A percentile compares a stretch with the other conserved stretches of the same genome.
Conservation (phyloP, 2,113 vertebrate genomes). For the Gymnocephalus cernua region DNA sequence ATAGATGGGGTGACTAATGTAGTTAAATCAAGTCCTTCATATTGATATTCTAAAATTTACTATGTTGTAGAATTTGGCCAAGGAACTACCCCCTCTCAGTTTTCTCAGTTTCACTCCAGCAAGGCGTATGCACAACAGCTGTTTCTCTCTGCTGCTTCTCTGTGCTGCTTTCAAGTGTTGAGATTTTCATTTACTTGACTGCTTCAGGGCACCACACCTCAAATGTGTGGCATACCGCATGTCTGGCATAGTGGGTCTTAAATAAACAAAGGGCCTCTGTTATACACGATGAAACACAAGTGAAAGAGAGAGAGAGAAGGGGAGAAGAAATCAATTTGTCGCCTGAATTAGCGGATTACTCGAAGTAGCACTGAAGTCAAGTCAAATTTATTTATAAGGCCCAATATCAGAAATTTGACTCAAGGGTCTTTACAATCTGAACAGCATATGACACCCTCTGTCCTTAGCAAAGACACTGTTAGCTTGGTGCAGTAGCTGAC, state of each 20-base stretch:
- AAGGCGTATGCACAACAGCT: slow-evolving; percentile 87
- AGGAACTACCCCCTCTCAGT: slow-evolving; percentile 26
- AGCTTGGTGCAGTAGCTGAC: background rate
- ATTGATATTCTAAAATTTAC: slow-evolving; percentile 27
- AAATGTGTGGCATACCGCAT: slow-evolving; percentile 84
- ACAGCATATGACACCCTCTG: background rate
- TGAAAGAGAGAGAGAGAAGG: slow-evolving; percentile 27
- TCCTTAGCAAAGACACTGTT: background rate
- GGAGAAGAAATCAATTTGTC: slow-evolving; percentile 75
- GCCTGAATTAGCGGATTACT: slow-evolving; percentile 83
- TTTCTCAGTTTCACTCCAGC: slow-evolving; percentile 56
- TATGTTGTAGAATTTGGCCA: background rate
- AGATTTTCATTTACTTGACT: slow-evolving; percentile 90
- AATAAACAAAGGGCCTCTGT: slow-evolving; percentile 88
- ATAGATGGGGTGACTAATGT: background rate
- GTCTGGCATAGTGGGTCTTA: slow-evolving; percentile 89
- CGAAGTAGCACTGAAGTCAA: slow-evolving; percentile 49
- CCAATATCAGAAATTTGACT: slow-evolving; percentile 19
- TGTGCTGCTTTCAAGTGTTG: slow-evolving; percentile 82
- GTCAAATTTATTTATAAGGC: background rate
- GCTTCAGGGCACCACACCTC: slow-evolving; percentile 87
- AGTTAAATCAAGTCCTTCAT: slow-evolving; percentile 10
- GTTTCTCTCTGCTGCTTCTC: slow-evolving; percentile 79
- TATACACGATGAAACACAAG: slow-evolving; percentile 83
- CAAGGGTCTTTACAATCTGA: background rate